phyloP scores from a whole-genome alignment of 2,888 invertebrate species.

The Trichogramma evanescens region DNA sequence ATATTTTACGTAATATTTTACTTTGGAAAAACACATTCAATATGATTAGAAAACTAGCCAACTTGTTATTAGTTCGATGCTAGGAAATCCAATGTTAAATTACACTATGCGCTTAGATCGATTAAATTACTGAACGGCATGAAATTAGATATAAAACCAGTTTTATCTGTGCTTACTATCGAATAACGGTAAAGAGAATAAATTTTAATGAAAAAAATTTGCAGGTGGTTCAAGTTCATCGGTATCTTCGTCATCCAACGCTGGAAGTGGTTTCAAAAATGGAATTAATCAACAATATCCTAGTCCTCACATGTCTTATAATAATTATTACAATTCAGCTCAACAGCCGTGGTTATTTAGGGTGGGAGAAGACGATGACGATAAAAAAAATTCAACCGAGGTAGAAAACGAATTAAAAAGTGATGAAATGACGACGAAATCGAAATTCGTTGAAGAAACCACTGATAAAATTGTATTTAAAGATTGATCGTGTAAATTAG shows the following conservation, averaged over 20 bases:
- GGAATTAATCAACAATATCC: not conserved
- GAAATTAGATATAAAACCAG: too few species aligned
- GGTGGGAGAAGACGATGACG: not conserved
- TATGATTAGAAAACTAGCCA: not conserved
- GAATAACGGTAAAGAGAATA: too few species aligned
- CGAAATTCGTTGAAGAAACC: too few species aligned
- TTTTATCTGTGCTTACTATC: too few species aligned
- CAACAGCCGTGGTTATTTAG: conserved; percentile 14
- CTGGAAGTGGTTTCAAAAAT: not conserved
- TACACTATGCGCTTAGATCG: too few species aligned
- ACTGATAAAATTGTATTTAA: too few species aligned
- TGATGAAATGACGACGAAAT: too few species aligned
- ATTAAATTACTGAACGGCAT: too few species aligned
- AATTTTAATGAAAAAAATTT: not conserved
- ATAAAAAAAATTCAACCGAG: not conserved
- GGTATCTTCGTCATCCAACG: not conserved
- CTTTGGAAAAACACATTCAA: not conserved
- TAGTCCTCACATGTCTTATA: not conserved
- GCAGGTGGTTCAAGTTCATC: conserved; percentile 3
- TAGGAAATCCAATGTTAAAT: too few species aligned
- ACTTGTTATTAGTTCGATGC: too few species aligned
- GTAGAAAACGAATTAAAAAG: too few species aligned
- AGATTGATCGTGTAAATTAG: too few species aligned
- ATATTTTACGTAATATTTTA: not conserved
- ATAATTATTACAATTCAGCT: not conserved